Percentiles rank a stretch among this genome's conserved stretches.
These are phyloP conservation scores for Papilio glaucus DNA, from an alignment of 1,140 invertebrate species.

Conservation along the genomic window DNA sequence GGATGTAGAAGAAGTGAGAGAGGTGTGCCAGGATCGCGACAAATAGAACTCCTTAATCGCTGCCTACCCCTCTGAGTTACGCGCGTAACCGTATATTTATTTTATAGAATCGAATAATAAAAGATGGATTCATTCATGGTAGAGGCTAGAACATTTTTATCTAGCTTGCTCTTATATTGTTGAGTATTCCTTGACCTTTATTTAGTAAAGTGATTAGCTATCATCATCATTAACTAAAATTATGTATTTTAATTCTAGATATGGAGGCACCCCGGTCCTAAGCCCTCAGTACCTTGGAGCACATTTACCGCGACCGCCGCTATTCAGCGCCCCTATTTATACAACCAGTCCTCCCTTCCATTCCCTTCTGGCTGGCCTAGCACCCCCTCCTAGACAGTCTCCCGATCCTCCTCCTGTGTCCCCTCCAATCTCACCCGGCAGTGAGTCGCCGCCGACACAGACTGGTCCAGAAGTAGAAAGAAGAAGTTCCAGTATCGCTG, in stretches of 20 bases:
- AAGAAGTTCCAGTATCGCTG: constrained; percentile 94
- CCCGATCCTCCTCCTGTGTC: constrained; percentile 85
- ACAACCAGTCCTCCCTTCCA: constrained; percentile 91
- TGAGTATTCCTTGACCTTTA: background rate
- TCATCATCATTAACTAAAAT: background rate
- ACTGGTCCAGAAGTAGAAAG: constrained; percentile 87
- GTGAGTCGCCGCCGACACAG: constrained; percentile 75
- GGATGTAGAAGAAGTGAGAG: too few relatives aligned
- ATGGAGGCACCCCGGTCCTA: constrained; percentile 65
- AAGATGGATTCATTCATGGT: too few relatives aligned
- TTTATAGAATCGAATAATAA: too few relatives aligned
- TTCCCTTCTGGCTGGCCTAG: constrained; percentile 92
- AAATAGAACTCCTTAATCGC: too few relatives aligned
- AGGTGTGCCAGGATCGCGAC: too few relatives aligned
- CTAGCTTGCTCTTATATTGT: constrained; percentile 5
- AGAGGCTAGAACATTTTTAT: background rate
- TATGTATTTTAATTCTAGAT: constrained; percentile 53
- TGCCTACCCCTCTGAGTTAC: too few relatives aligned
- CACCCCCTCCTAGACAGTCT: constrained; percentile 86
- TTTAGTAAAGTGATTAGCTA: background rate
- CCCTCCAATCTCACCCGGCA: constrained; percentile 81
- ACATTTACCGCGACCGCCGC: constrained; percentile 86
- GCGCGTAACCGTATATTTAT: too few relatives aligned
- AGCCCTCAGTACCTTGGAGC: constrained; percentile 85
- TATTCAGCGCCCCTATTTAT: constrained; percentile 86